Evolutionary conservation across 2,888 invertebrate species (phyloP).

Genomic region (Thereva nobilitata): DNA sequence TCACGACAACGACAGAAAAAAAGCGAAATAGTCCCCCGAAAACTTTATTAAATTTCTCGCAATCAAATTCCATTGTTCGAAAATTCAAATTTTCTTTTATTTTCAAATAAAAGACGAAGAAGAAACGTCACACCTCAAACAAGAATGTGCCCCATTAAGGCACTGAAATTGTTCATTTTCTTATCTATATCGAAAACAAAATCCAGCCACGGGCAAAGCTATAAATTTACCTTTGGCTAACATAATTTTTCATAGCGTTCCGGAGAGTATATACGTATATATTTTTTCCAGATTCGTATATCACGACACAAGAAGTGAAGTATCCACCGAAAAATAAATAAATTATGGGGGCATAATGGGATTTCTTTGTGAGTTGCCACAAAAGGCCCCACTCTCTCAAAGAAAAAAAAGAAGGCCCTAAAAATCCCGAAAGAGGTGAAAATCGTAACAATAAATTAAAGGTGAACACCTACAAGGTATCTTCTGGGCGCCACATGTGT

Average conservation of each 20-base stretch:
- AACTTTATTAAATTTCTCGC: too few species aligned
- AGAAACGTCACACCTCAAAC: background rate
- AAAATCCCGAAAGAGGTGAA: conserved; percentile 34
- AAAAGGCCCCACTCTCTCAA: conserved; percentile 8
- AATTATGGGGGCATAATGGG: conserved; percentile 34
- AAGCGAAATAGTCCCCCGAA: too few species aligned
- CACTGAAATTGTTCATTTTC: conserved; percentile 26
- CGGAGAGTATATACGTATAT: too few species aligned
- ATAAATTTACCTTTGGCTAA: conserved; percentile 23
- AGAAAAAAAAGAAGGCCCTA: conserved; percentile 7
- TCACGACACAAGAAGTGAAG: conserved; percentile 17
- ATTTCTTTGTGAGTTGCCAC: conserved; percentile 32
- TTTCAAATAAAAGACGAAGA: too few species aligned
- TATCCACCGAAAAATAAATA: conserved; percentile 34
- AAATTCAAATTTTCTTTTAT: too few species aligned
- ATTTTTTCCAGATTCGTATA: conserved; percentile 16
- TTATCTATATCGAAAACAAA: conserved; percentile 24
- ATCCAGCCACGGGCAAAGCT: conserved; percentile 14
- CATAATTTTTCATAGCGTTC: conserved; percentile 34
- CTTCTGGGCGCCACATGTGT: conserved; percentile 32
- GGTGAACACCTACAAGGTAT: conserved; percentile 41
- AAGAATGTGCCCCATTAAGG: conserved; percentile 12
- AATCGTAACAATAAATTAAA: conserved; percentile 42
- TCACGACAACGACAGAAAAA: too few species aligned
- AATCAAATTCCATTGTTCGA: too few species aligned